Evolutionary conservation across 2,113 vertebrate genomes (phyloP).

Genomic region (Micronycteris hirsuta): DNA sequence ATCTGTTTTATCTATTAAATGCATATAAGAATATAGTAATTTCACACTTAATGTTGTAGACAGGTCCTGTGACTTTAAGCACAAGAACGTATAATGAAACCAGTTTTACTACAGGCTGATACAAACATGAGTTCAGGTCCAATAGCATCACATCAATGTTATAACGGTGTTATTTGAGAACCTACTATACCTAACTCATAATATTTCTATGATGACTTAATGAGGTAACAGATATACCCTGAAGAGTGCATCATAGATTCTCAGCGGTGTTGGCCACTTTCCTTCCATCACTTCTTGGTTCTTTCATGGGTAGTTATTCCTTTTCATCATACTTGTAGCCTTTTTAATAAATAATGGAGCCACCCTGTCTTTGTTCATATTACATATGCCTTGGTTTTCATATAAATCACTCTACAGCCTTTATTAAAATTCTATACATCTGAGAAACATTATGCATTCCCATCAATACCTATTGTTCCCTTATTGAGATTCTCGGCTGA

Average conservation of each 20-base stretch:
- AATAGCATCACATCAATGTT: background rate
- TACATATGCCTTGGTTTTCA: background rate
- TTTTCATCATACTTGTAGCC: background rate
- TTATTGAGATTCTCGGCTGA: background rate
- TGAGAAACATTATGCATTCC: background rate
- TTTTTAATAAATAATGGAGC: background rate
- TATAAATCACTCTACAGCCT: background rate
- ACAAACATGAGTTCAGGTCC: background rate
- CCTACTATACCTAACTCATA: background rate
- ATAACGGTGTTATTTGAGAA: background rate
- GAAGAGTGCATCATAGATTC: background rate
- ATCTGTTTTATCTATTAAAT: background rate
- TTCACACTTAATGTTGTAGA: background rate
- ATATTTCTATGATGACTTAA: background rate
- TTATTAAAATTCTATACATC: background rate
- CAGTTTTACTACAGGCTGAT: background rate
- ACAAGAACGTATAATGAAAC: background rate
- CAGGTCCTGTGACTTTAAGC: background rate
- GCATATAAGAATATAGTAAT: background rate
- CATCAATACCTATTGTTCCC: background rate
- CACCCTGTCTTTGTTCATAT: background rate
- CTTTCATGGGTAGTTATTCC: background rate
- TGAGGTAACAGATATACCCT: background rate
- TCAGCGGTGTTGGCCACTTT: background rate
- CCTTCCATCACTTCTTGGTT: background rate